Evolutionary conservation across 2,888 invertebrate species (phyloP).

Genomic region (Ferrisia virgata): DNA sequence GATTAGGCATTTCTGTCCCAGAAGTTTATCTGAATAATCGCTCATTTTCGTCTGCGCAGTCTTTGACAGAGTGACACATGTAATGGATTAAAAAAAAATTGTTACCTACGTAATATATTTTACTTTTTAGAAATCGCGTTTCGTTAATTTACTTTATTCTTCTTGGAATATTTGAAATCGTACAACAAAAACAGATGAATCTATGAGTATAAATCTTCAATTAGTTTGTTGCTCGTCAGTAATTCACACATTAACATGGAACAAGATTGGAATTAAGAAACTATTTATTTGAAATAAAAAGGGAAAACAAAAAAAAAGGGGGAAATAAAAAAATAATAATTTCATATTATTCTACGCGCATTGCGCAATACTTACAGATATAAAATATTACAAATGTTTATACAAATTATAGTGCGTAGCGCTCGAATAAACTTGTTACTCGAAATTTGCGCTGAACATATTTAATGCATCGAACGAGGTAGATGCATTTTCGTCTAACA

Average conservation of each 20-base stretch:
- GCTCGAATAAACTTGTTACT: constrained; percentile 54
- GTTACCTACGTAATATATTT: too few relatives aligned
- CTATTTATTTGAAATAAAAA: constrained; percentile 21
- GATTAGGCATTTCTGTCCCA: constrained; percentile 4
- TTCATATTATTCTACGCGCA: not conserved
- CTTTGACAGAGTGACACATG: not conserved
- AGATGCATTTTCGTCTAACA: constrained; percentile 79
- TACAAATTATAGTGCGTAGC: not conserved
- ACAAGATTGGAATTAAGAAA: not conserved
- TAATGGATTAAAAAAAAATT: not conserved
- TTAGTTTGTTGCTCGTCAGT: too few relatives aligned
- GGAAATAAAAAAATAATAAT: constrained; percentile 8
- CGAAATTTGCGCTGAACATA: constrained; percentile 83
- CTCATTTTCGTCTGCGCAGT: not conserved
- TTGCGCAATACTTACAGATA: not conserved
- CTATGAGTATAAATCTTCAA: too few relatives aligned
- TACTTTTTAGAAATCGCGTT: too few relatives aligned
- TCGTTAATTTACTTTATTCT: too few relatives aligned
- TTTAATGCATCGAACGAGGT: constrained; percentile 81
- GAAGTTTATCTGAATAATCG: constrained; percentile 18
- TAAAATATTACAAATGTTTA: constrained; percentile 16
- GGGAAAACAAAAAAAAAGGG: constrained; percentile 18
- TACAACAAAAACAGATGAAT: too few relatives aligned
- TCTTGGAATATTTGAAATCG: too few relatives aligned
- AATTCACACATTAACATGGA: too few relatives aligned